Base-by-base conservation (phyloP, 2,113 vertebrate genomes). In the Grantiella picta region DNA sequence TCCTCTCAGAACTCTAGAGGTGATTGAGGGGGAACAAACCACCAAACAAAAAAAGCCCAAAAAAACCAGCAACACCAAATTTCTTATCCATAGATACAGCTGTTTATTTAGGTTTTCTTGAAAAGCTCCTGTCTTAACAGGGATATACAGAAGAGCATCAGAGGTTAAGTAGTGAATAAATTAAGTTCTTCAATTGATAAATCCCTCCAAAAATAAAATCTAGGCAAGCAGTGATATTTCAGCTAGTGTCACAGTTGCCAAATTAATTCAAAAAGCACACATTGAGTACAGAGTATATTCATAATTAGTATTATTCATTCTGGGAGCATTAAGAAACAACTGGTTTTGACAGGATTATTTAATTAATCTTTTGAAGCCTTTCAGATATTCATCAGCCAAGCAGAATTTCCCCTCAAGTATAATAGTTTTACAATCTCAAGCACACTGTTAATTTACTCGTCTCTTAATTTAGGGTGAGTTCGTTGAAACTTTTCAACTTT, bases 231-330 rank as follows among this genome's bases (percentile, higher is more conserved):
- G 23, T 75, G 63, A 27, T 80, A 59, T 36, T 92, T 88, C 71
- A 93, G 3, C 49, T 75, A 1, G 79, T 82, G 78, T 96, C 85
- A 92, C 86, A 80, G 68, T 59, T 96, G 90, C 76, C 93, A 89
- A 60, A 82, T 83, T 36, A 92, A 96, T 95, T 97, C 49, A 49
- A 89, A 86, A 96, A 53, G 44, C 72, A 68, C 24, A 40, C 20
- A 23, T 25, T n/a, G 68, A 83, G 9, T 81, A 35, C 9, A 40
- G 22, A 27, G 8, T 52, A 31, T 64, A 49, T 78, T 89, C 59
- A 71, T 84, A 85, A 90, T 78, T 65, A 83, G 15, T 61, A 63
- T 73, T 92, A 33, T 59, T 85, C 63, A 95, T 92, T 94, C 79
- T 49, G 52, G 36, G 24, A 88, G 54, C 56, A 68, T 89, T 94